A percentile compares a stretch with the other conserved stretches of the same genome.
phyloP scores from a whole-genome alignment of 1,140 invertebrate genomes.

The Rhopalosiphum maidis region DNA sequence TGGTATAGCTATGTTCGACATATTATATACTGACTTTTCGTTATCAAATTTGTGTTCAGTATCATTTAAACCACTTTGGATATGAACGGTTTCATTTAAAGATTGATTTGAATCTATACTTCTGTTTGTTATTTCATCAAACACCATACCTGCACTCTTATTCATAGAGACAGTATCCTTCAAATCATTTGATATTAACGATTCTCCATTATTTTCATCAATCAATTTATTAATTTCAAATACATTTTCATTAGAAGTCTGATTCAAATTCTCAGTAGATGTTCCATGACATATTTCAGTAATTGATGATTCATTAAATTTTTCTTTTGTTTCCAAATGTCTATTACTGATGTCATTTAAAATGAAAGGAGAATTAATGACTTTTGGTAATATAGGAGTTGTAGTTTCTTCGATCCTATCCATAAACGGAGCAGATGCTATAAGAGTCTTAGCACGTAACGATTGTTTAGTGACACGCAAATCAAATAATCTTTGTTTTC shows the following conservation, averaged over 20 bases:
- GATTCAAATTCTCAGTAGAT: background rate
- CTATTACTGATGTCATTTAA: background rate
- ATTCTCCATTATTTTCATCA: background rate
- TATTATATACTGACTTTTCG: background rate
- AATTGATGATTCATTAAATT: background rate
- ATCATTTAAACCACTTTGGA: no score
- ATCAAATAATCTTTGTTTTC: conserved; percentile 49
- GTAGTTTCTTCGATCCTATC: conserved; percentile 44
- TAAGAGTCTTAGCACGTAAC: background rate
- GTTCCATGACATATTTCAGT: background rate
- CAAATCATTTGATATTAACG: no score
- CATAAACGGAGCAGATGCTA: background rate
- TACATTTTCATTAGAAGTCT: background rate
- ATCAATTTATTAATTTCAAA: background rate
- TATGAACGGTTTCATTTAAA: no score
- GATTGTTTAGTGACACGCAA: conserved; percentile 31
- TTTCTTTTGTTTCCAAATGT: background rate
- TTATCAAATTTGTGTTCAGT: no score
- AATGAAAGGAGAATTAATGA: background rate
- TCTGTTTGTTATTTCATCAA: background rate
- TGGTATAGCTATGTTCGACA: background rate
- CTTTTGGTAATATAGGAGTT: background rate
- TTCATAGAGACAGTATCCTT: no score
- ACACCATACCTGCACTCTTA: background rate
- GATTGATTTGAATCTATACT: no score